Base-by-base conservation (phyloP, 1,140 invertebrate species). In the Phortica variegata region DNA sequence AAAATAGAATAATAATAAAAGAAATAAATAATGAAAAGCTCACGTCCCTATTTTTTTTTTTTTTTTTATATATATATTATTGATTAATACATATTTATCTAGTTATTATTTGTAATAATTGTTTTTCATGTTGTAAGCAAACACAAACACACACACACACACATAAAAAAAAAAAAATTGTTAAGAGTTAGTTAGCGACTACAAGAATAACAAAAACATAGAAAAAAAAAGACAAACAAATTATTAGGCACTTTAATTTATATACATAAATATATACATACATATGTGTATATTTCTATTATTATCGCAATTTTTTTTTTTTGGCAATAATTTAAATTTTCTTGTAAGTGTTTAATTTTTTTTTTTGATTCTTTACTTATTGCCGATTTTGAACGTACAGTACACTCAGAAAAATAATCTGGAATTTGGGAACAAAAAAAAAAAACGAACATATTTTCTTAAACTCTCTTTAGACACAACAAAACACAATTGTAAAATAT, bases 81-180 rank as follows among this genome's bases (percentile, higher is more conserved):
- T 39, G 43, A 39, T 38, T 52, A 43, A 42, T 55, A n/a, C n/a
- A n/a, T n/a, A n/a, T n/a, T 49, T 38, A 55, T 49, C 49, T 20
- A 56, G 48, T 56, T 41, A 54, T 43, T 43, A 55, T 56, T 48
- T 55, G 55, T 51, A 54, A 43, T 49, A 55, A 55, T 49, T 56
- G 55, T 51, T 49, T 55, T 15, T 55, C 37, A 43, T 37, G 3
- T 17, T 39, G 36, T 29, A 34, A n/a, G 38, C 38, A 26, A 17
- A 29, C 19, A 13, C 43, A 33, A 9, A 34, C n/a, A 31, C 43
- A 41, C 17, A 47, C 29, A 33, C 37, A 49, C 42, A 32, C 34
- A 33, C 26, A 47, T 26, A 12, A 40, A 44, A 7, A 47, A 15
- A 36, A 15, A 47, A 12, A 15, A 26, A 49, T 41, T 40, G 10